Base-by-base conservation (phyloP, 2,113 vertebrate species). In the Crotophaga sulcirostris region DNA sequence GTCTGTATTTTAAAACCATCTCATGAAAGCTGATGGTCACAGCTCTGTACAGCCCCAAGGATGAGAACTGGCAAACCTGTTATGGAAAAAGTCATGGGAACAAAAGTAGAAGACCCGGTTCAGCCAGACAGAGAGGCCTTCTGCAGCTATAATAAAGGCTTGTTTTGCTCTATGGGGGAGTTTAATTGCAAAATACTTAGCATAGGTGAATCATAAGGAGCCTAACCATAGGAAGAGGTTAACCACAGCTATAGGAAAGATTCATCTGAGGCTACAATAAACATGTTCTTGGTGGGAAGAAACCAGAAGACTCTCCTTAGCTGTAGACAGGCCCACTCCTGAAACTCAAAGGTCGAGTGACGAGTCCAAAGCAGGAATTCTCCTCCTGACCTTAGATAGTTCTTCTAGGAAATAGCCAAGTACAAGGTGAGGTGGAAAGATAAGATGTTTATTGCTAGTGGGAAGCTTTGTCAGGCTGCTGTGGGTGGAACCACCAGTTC, bases 151-250 rank as follows among this genome's bases (percentile, higher is more conserved):
- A 94, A 95, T 96, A 86, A 97, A 97, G 92, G 83, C 85, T 96
- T 94, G 90, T 59, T 95, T 86, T 94, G 82, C 82, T 90, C 90
- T 72, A 40, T 93, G 95, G 88, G 90, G 94, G 93, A 94, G 90
- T 95, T 96, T 96, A 96, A 96, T 95, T 96, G 95, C 92, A 81
- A 92, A 92, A 97, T 95, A 66, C 31, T 93, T 96, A 93, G 90
- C 94, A 94, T 95, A 96, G 82, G 92, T 96, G 95, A 97, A 97
- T 96, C 95, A 96, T 78, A 84, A 94, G 93, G 81, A 97, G 82
- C 80, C 60, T 89, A 84, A 93, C 91, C 91, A 94, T 93, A 96
- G 95, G 94, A 97, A 97, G 96, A 96, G 93, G 94, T 96, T 96
- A 96, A 96, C 95, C 95, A 95, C 96, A 96, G 94, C 31, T 88